Percentiles rank a stretch among this genome's conserved stretches.
phyloP scores from a whole-genome alignment of 2,888 invertebrate species.

The Trachelus tabidus region DNA sequence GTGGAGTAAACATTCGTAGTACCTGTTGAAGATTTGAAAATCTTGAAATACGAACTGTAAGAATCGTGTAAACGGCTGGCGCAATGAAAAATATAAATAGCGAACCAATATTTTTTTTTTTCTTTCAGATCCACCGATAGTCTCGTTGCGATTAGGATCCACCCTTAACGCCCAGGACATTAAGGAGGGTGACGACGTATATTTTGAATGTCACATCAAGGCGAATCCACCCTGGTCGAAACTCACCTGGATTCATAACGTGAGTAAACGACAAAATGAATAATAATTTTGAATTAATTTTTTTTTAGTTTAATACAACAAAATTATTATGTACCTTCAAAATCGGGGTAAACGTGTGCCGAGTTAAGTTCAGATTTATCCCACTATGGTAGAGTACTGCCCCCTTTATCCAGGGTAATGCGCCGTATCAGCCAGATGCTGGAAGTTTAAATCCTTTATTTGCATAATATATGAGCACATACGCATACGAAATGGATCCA shows the following conservation, averaged over 20 bases:
- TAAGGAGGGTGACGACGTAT: slow-evolving; percentile 92
- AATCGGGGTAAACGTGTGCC: not conserved
- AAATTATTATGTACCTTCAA: not conserved
- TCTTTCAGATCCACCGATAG: slow-evolving; percentile 85
- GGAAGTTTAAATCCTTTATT: slow-evolving; percentile 46
- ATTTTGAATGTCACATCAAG: slow-evolving; percentile 92
- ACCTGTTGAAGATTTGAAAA: not conserved
- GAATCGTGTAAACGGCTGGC: not conserved
- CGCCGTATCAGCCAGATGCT: slow-evolving; percentile 38
- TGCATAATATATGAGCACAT: slow-evolving; percentile 41
- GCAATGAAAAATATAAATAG: not conserved
- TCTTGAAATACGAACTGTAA: no score
- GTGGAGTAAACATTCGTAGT: not conserved
- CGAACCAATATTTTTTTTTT: slow-evolving; percentile 27
- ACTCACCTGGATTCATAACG: slow-evolving; percentile 88
- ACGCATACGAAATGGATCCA: not conserved
- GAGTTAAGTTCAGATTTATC: slow-evolving; percentile 4
- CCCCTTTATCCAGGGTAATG: slow-evolving; percentile 43
- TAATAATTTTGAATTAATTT: not conserved
- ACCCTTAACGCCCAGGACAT: slow-evolving; percentile 88
- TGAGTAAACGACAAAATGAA: slow-evolving; percentile 69
- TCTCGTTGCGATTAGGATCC: slow-evolving; percentile 83
- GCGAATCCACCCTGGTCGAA: slow-evolving; percentile 88
- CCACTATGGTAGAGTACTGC: slow-evolving; percentile 10
- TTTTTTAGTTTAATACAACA: not conserved